A percentile compares a stretch with the other conserved stretches of the same genome.
Evolutionary conservation across 2,888 invertebrate species (phyloP).

Genomic region (Apotomis capreana): DNA sequence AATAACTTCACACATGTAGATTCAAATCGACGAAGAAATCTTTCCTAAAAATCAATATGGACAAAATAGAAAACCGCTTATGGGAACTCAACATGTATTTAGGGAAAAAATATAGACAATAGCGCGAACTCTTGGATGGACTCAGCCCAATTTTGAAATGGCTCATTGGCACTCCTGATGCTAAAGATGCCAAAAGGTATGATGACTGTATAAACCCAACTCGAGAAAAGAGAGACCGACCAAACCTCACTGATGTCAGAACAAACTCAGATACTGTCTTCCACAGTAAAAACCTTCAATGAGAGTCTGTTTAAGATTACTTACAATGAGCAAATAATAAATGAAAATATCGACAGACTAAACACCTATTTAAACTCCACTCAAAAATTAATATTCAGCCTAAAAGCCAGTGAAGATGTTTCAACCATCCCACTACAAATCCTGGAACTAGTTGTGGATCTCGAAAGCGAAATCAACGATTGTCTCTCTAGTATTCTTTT

Average conservation of each 20-base stretch:
- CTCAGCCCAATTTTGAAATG: conserved; percentile 50
- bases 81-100: conserved; percentile 42
- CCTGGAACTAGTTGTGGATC: conserved; percentile 43
- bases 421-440: conserved; percentile 46
- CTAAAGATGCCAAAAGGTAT: conserved; percentile 49
- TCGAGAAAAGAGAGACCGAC: conserved; percentile 50
- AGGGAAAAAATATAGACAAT: conserved; percentile 44
- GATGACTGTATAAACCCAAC: conserved; percentile 49
- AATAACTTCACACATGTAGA: conserved; percentile 36
- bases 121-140: conserved; percentile 47
- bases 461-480: conserved; percentile 45
- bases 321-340: conserved; percentile 47
- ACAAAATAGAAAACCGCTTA: too few species aligned
- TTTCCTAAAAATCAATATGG: conserved; percentile 33
- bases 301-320: conserved; percentile 49
- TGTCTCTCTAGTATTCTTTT: conserved; percentile 40
- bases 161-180: conserved; percentile 52
- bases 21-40: conserved; percentile 39
- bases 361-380: conserved; percentile 14
- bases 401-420: conserved; percentile 47
- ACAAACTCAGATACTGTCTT: conserved; percentile 50
- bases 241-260: conserved; percentile 43
- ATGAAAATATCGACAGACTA: conserved; percentile 47
- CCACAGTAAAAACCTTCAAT: conserved; percentile 49
- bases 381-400: conserved; percentile 41